Conservation (phyloP, 2,113 vertebrate species). For the Salvelinus alpinus region DNA sequence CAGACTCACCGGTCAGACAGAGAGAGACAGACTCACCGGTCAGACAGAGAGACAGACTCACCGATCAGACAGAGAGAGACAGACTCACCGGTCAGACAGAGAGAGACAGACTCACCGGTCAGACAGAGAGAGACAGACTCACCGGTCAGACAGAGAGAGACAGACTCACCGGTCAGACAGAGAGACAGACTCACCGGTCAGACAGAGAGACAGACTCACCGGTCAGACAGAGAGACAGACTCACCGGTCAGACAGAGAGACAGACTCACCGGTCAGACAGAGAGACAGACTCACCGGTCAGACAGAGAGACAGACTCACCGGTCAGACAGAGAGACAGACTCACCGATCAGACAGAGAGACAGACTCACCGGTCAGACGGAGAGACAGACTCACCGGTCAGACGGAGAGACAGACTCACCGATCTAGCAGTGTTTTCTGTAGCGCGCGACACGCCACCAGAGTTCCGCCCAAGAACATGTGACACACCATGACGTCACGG, state of each 20-base stretch:
- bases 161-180: too few relatives aligned
- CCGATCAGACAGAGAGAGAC: neutral
- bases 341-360: neutral
- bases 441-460: conserved; percentile 86
- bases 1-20: neutral
- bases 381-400: neutral
- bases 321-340: neutral
- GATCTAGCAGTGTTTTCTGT: conserved; percentile 85
- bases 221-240: neutral
- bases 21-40: neutral
- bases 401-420: conserved; percentile 69
- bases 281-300: neutral
- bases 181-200: too few relatives aligned
- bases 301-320: neutral
- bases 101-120: too few relatives aligned
- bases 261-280: neutral
- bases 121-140: too few relatives aligned
- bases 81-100: neutral
- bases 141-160: too few relatives aligned
- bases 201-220: too few relatives aligned
- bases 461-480: conserved; percentile 93
- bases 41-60: neutral
- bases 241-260: neutral
- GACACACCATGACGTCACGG: conserved; percentile 83
- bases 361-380: neutral